Conservation (phyloP, 1,140 invertebrate species). For the Ganaspis sp. region DNA sequence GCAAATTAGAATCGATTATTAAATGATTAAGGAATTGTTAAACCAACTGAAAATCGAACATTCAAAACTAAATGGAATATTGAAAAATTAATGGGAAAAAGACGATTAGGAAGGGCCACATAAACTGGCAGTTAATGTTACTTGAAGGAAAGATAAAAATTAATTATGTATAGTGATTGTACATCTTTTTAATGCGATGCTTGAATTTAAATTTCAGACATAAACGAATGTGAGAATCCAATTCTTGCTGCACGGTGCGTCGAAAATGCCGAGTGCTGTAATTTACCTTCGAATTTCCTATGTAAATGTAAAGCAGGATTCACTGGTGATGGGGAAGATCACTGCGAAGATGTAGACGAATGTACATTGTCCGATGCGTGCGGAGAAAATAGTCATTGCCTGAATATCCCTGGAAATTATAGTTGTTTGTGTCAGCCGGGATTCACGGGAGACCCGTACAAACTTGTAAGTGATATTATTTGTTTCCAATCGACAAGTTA, state of each 20-base stretch:
- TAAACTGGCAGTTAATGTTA: too few relatives aligned
- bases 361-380: constrained; percentile 87
- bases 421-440: constrained; percentile 90
- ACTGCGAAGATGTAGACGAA: constrained; percentile 92
- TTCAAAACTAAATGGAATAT: too few relatives aligned
- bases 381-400: constrained; percentile 87
- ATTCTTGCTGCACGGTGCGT: constrained; percentile 88
- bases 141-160: too few relatives aligned
- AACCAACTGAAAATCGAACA: too few relatives aligned
- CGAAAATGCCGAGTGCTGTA: constrained; percentile 94
- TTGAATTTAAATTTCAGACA: constrained; percentile 83
- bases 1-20: neutral
- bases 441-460: constrained; percentile 90
- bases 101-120: too few relatives aligned
- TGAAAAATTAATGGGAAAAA: too few relatives aligned
- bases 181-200: too few relatives aligned
- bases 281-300: constrained; percentile 93
- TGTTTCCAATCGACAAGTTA: neutral
- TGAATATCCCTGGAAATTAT: constrained; percentile 91
- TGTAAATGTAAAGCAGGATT: constrained; percentile 95
- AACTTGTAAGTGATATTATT: constrained; percentile 79
- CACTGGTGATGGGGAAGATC: constrained; percentile 90
- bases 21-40: neutral
- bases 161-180: too few relatives aligned
- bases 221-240: constrained; percentile 95